A percentile compares a stretch with the other conserved stretches of the same genome.
These are phyloP conservation scores for Brachionus koreanus DNA, from an alignment of 1,140 invertebrate species.

Conservation along the genomic window DNA sequence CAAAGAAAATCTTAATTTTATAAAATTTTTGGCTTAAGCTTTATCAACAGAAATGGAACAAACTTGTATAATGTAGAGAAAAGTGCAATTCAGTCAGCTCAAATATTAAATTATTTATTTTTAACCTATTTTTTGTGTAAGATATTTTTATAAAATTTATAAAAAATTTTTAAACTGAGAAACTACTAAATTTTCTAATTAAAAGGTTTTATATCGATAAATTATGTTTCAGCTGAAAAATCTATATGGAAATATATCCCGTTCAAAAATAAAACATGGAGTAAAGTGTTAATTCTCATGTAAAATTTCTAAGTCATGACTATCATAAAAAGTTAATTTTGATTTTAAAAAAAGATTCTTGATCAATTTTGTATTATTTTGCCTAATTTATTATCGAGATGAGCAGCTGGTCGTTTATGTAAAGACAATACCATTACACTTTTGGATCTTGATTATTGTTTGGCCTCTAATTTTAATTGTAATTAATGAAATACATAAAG, in stretches of 20 bases:
- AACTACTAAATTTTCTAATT: neutral
- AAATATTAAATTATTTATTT: neutral
- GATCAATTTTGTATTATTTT: slow-evolving; percentile 50
- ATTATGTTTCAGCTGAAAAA: slow-evolving; percentile 82
- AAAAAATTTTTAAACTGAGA: no score
- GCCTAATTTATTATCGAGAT: neutral
- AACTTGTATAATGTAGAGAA: neutral
- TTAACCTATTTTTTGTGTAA: neutral
- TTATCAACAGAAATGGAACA: neutral
- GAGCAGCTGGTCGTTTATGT: slow-evolving; percentile 39
- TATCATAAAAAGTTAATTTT: slow-evolving; percentile 9
- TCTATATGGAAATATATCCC: slow-evolving; percentile 78
- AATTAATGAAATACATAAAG: slow-evolving; percentile 81
- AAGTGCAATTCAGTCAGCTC: neutral
- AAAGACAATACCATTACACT: slow-evolving; percentile 60
- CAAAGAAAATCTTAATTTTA: neutral
- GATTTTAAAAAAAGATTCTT: slow-evolving; percentile 49
- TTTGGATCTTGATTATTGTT: slow-evolving; percentile 64
- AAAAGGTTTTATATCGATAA: slow-evolving; percentile 68
- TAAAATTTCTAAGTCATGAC: slow-evolving; percentile 60
- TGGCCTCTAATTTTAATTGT: slow-evolving; percentile 70
- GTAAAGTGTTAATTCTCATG: slow-evolving; percentile 66
- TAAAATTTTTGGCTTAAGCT: neutral
- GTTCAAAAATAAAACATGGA: slow-evolving; percentile 75
- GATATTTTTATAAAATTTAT: neutral